These are phyloP conservation scores for Aldrovandia affinis DNA, from an alignment of 2,797 vertebrate species.

Conservation along the genomic window DNA sequence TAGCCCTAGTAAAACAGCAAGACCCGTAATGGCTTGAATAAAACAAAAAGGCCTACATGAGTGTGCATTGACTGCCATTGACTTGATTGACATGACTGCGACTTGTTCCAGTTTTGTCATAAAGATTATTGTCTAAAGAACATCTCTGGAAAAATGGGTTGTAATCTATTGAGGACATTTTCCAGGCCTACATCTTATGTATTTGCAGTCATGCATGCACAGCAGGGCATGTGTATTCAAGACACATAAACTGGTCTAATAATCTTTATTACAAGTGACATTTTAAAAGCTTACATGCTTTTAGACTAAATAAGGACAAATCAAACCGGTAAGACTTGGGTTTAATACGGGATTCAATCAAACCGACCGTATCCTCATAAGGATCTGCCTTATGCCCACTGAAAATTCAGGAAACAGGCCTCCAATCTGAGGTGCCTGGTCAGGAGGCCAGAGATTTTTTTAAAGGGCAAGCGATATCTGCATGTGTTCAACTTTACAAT, in stretches of 20 bases:
- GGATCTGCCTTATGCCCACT: no score
- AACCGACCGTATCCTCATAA: no score
- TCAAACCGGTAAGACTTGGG: no score
- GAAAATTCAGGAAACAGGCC: no score
- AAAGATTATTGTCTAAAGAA: background rate
- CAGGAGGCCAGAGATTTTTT: no score
- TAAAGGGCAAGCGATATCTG: no score
- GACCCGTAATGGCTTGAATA: background rate
- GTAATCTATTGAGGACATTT: background rate
- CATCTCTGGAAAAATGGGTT: background rate
- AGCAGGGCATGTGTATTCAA: background rate
- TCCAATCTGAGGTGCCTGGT: no score
- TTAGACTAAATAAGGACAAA: no score
- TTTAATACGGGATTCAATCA: no score
- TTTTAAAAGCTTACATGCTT: background rate
- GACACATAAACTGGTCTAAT: background rate
- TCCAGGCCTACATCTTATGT: background rate
- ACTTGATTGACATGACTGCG: background rate
- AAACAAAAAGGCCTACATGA: background rate
- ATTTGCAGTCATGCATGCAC: background rate
- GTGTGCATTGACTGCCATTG: background rate
- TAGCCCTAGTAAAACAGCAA: background rate
- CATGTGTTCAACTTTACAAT: no score
- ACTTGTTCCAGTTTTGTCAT: background rate
- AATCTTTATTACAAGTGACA: background rate